A percentile compares a stretch with the other conserved stretches of the same genome.
These are phyloP conservation scores for Thymallus thymallus DNA, from an alignment of 2,113 vertebrate species.

Conservation along the genomic window DNA sequence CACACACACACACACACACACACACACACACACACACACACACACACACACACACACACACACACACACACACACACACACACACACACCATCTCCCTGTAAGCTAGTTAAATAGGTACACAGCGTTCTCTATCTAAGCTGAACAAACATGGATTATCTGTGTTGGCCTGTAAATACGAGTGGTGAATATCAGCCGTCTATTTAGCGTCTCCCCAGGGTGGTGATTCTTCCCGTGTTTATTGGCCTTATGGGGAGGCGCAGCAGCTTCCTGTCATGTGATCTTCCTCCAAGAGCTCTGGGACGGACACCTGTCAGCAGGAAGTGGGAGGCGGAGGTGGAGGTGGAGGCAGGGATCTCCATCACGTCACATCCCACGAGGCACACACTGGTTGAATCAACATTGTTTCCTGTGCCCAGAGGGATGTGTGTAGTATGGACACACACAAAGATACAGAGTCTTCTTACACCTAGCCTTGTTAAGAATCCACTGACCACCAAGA, in stretches of 20 bases:
- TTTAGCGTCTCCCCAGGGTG: slow-evolving; percentile 19
- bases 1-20: slow-evolving; percentile 16
- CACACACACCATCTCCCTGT: background rate
- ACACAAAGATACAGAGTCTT: background rate
- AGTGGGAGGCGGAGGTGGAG: slow-evolving; percentile 5
- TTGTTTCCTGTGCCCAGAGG: too few relatives aligned
- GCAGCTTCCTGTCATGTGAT: slow-evolving; percentile 57
- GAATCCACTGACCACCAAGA: background rate
- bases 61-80: background rate
- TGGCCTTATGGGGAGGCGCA: slow-evolving; percentile 15
- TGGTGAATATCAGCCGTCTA: slow-evolving; percentile 13
- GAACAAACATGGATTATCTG: slow-evolving; percentile 20
- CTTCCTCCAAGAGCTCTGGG: slow-evolving; percentile 46
- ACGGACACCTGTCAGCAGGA: too few relatives aligned
- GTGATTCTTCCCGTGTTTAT: slow-evolving; percentile 42
- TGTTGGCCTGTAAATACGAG: slow-evolving; percentile 24
- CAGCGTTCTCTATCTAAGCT: background rate
- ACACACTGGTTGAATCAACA: too few relatives aligned
- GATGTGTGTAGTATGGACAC: too few relatives aligned
- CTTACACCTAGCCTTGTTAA: background rate
- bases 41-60: background rate
- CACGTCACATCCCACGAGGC: background rate
- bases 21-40: background rate
- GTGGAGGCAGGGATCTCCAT: background rate
- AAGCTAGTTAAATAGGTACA: background rate